phyloP scores from a whole-genome alignment of 2,113 vertebrate species.

The Serilophus lunatus region DNA sequence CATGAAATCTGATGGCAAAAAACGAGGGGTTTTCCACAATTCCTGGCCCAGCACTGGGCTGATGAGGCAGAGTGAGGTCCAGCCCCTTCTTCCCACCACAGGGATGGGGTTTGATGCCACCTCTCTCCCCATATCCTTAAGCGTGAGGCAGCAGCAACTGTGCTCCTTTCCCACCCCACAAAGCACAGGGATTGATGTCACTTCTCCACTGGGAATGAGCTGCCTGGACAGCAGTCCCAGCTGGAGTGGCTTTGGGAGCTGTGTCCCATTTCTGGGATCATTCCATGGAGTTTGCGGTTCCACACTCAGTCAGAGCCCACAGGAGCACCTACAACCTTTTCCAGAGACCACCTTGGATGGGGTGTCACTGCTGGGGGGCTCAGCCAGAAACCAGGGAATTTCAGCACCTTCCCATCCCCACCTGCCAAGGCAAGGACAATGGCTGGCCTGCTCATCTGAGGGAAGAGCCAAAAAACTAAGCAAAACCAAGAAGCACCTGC shows the following conservation, averaged over 20 bases:
- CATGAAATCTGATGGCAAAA: not conserved
- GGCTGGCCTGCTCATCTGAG: not conserved
- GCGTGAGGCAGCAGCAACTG: not conserved
- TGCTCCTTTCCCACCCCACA: not conserved
- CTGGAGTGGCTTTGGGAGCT: not conserved
- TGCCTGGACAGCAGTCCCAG: not conserved
- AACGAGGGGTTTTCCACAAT: not conserved
- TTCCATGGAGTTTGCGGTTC: not conserved
- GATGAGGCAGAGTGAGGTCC: not conserved
- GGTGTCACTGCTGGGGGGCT: not conserved
- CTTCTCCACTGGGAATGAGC: fast-evolving
- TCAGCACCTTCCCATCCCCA: too few relatives aligned
- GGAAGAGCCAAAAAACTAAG: not conserved
- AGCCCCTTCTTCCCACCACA: not conserved
- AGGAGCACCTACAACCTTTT: not conserved
- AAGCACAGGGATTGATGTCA: not conserved
- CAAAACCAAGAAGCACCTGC: not conserved
- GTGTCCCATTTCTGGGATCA: not conserved
- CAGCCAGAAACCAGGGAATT: too few relatives aligned
- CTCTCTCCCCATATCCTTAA: not conserved
- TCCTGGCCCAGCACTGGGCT: not conserved
- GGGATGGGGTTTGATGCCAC: not conserved
- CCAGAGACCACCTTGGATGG: not conserved
- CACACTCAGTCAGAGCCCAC: not conserved
- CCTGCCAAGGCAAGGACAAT: too few relatives aligned